phyloP scores from a whole-genome alignment of 2,888 invertebrate species.

The Physocephala rufipes region DNA sequence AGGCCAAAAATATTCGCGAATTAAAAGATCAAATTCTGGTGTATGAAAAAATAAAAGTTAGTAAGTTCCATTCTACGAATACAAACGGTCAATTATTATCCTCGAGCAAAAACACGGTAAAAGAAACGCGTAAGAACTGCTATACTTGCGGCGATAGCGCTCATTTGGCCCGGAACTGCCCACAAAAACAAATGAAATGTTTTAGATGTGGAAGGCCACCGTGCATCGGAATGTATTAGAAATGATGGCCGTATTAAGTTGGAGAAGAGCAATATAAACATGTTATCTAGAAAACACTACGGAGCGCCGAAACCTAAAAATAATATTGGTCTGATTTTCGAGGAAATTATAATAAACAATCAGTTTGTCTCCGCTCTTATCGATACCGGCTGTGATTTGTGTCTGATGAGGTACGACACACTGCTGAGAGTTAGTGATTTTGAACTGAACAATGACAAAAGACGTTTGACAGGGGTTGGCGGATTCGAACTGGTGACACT shows the following conservation, averaged over 20 bases:
- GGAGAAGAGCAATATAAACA: neutral
- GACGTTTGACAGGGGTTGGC: conserved; percentile 13
- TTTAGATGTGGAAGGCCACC: conserved; percentile 26
- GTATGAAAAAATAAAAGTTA: conserved; percentile 38
- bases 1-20: conserved; percentile 25
- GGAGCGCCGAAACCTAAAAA: too few species aligned
- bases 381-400: conserved; percentile 19
- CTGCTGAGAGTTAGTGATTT: conserved; percentile 16
- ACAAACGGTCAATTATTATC: too few species aligned
- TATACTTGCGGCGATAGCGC: conserved; percentile 20
- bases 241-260: neutral
- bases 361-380: neutral
- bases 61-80: too few species aligned
- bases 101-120: neutral
- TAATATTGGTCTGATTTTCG: conserved; percentile 4
- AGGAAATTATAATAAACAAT: neutral
- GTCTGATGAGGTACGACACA: conserved; percentile 31
- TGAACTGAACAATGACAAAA: conserved; percentile 12
- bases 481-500: conserved; percentile 24
- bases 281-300: neutral
- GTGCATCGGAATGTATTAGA: conserved; percentile 4
- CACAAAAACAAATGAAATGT: conserved; percentile 25
- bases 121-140: neutral
- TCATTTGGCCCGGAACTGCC: conserved; percentile 23
- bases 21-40: conserved; percentile 36